Percentiles rank a stretch among this genome's conserved stretches.
Conservation (phyloP, 2,888 invertebrate genomes). For the Eledona agricola region DNA sequence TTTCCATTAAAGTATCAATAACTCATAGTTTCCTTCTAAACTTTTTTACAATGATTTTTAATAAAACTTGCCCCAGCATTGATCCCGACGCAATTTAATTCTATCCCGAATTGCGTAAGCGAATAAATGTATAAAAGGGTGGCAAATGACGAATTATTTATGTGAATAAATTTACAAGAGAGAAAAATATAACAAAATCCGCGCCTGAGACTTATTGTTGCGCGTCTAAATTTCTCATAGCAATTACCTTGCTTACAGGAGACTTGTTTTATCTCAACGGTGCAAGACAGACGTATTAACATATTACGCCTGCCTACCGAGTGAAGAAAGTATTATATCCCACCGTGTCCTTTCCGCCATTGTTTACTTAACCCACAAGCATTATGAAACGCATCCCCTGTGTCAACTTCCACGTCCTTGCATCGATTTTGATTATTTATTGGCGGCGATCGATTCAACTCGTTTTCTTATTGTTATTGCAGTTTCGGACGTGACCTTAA, state of each 20-base stretch:
- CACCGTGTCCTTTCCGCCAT: slow-evolving; percentile 14
- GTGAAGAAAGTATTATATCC: slow-evolving; percentile 7
- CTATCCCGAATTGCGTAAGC: too few relatives aligned
- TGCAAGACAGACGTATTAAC: slow-evolving; percentile 7
- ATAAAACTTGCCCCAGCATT: too few relatives aligned
- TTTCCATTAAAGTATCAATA: too few relatives aligned
- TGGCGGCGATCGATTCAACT: slow-evolving; percentile 2
- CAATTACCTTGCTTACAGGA: slow-evolving; percentile 10
- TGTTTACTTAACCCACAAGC: slow-evolving; percentile 18
- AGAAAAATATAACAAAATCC: too few relatives aligned
- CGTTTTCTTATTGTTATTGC: slow-evolving; percentile 2
- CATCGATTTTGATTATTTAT: slow-evolving; percentile 1
- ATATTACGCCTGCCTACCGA: slow-evolving; percentile 3
- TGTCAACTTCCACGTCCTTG: neutral
- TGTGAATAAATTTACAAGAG: too few relatives aligned
- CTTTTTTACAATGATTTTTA: too few relatives aligned
- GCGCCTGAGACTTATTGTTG: too few relatives aligned
- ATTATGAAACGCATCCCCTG: slow-evolving; percentile 7
- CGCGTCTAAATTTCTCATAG: slow-evolving; percentile 5
- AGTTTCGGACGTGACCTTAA: slow-evolving; percentile 13
- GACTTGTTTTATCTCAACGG: slow-evolving; percentile 6
- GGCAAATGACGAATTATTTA: too few relatives aligned
- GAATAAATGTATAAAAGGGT: too few relatives aligned
- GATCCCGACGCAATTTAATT: too few relatives aligned
- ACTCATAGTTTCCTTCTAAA: too few relatives aligned